Base-by-base conservation (phyloP, 2,888 invertebrate species). In the Microchrysa polita region DNA sequence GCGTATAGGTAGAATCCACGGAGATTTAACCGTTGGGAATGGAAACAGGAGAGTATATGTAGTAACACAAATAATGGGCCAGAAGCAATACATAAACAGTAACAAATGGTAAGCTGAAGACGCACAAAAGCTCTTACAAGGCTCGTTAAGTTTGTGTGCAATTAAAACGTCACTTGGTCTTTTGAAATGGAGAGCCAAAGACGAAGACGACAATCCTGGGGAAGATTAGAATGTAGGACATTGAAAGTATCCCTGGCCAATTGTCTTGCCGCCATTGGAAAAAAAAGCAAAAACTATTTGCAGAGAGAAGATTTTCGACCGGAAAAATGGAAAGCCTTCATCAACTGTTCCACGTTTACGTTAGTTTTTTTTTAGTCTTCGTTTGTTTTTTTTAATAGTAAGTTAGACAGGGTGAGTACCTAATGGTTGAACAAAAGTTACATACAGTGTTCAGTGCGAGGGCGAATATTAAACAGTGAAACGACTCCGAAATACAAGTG, bases 101-200 rank as follows among this genome's bases (percentile, higher is more conserved):
- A 69, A 69, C 69, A 57, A 69, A 69, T 69, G 69, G 69, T 57
- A 23, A 57, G 40, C 57, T 69, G 69, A 69, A 60, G 60, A 72
- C 72, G 72, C 72, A 60, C 72, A 72, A 72, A 72, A 72, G 72
- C 72, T 72, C 65, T 73, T 73, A 71, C 73, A 75, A 73, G 75
- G 73, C 65, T 75, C 75, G 73, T 75, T 75, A 75, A 75, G 59
- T 73, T 75, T 20, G 48, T 75, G 55, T 34, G 71, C 73, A 75
- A 75, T 75, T 75, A 75, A 75, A 73, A 75, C 48, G 75, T 75
- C 75, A 71, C 73, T 57, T 48, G 59, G 57, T 42, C 69, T 18
- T 40, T 14, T 9, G 61, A 61, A 55, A 20, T 20, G 4, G 48
- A 5, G 27, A 61, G 59, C 7, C 10, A 23, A 59, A 7, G 34